Evolutionary conservation across 2,888 invertebrate genomes (phyloP), one percentile per base, ranked within the genome.

Genomic region (Epinotia nisella): DNA sequence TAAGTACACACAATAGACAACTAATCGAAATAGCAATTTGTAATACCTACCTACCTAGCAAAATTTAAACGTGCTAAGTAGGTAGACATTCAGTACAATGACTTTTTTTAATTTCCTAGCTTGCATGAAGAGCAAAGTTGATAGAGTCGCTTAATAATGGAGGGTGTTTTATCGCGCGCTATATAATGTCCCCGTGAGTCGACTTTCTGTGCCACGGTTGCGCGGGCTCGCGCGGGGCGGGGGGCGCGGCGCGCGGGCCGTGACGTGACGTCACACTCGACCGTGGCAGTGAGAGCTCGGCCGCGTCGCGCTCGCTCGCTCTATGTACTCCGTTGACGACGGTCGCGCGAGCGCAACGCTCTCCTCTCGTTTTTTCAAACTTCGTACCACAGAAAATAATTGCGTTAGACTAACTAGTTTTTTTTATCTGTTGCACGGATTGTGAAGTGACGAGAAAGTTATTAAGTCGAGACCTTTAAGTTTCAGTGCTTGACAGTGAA

Each of bases 251-350:
- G 87, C 82, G 81, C 85, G 77, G 86, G 81, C 81, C 82, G 84
- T 76, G 80, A 71, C 79, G 90, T 92, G 93, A 93, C 93, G 93
- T 92, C 93, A 92, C 90, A 85, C 80, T 83, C 92, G 93, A 92
- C 93, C 94, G 92, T 93, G 94, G 92, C 93, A 93, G 93, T 93
- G 91, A 88, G 88, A 87, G 87, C 85, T 91, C 90, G 91, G 87
- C 87, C 90, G 90, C 90, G 89, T 84, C 88, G 85, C 77, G 85
- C 80, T 91, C 87, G 91, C 90, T 89, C 85, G 90, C 87, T 88
- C 87, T 87, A 88, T 84, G 89, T 91, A 91, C 90, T 92, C 86
- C 88, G 91, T 82, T 86, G 90, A 85, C 89, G 92, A 88, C 91
- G 89, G 92, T 91, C 93, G 93, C 90, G 89, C 89, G 87, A 88